A percentile compares a stretch with the other conserved stretches of the same genome.
These are phyloP conservation scores for Pseudopodoces humilis DNA, from an alignment of 2,113 vertebrate genomes.

Conservation along the genomic window DNA sequence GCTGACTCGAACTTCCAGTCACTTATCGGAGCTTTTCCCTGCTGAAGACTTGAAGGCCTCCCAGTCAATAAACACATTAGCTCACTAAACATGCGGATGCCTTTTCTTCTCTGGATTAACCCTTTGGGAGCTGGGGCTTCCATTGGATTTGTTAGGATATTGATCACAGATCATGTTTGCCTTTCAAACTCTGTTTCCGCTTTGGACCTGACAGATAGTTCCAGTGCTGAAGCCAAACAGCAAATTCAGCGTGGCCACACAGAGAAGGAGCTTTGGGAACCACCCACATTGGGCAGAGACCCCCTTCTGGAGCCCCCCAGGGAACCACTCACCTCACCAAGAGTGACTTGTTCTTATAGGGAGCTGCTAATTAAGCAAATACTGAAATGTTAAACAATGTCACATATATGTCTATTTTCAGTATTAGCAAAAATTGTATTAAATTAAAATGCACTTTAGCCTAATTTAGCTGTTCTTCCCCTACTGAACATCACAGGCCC, in stretches of 20 bases:
- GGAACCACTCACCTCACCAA: neutral
- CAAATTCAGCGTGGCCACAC: constrained; percentile 35
- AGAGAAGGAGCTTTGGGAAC: constrained; percentile 33
- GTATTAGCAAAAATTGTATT: neutral
- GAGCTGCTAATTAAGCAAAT: neutral
- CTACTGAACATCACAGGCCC: neutral
- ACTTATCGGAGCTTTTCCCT: constrained; percentile 51
- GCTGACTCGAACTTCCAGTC: constrained; percentile 9
- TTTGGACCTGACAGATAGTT: constrained; percentile 73
- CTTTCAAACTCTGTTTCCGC: constrained; percentile 74
- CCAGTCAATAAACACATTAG: constrained; percentile 82
- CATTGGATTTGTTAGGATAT: constrained; percentile 85
- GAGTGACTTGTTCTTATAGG: neutral
- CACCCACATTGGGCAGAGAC: neutral
- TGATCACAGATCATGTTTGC: constrained; percentile 81
- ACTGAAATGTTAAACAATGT: neutral
- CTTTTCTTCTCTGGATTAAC: constrained; percentile 83
- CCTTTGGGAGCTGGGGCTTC: constrained; percentile 82
- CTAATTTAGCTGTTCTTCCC: constrained; percentile 11
- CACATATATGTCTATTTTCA: neutral
- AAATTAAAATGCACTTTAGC: neutral
- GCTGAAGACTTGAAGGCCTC: constrained; percentile 73
- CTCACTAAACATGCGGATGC: constrained; percentile 78
- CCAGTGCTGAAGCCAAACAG: constrained; percentile 62
- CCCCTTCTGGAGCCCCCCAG: neutral